Evolutionary conservation across 2,797 vertebrate genomes (phyloP), one percentile per base, ranked within the genome.

Genomic region (Prunella strophiata): DNA sequence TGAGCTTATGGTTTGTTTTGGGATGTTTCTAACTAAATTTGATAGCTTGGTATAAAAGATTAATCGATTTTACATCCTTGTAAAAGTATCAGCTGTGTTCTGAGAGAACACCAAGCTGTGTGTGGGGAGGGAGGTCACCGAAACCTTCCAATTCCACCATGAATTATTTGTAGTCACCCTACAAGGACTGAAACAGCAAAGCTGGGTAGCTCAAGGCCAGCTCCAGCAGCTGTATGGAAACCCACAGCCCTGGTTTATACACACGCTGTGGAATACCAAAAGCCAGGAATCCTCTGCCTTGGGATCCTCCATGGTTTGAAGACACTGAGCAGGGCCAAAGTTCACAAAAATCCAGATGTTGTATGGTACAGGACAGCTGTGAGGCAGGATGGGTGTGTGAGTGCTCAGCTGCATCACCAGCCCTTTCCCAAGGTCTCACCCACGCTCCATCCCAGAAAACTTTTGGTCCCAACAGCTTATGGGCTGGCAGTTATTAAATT

Each of bases 141-240:
- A 92, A 89, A 85, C 61, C 76, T 94, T 32, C 72, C 54, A 72
- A 26, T 50, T 81, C 66, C 59, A 79, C 52, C 54, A 85, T 52
- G n/a, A 89, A 94, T 93, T 93, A 94, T 77, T 89, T 79, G 75
- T 75, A 74, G 83, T 34, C 73, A 93, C 76, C 81, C 89, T 66
- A 62, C 85, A 51, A 40, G 82, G 54, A 21, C 52, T 50, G 36
- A 30, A 87, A 88, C 54, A 74, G 74, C 77, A 81, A 90, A 88
- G 43, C 58, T 36, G 73, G 80, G 89, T 32, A 91, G 80, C 63
- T 63, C 42, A 22, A 89, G 85, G 85, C 85, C 95, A 96, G 20
- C 76, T 17, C 15, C 55, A 82, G 95, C 93, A 96, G 95, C 94
- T 89, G 71, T 43, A 73, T 78, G 80, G 61, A 95, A 96, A 96